A percentile compares a stretch with the other conserved stretches of the same genome.
phyloP scores from a whole-genome alignment of 2,888 invertebrate genomes.

The Drosophila dives region DNA sequence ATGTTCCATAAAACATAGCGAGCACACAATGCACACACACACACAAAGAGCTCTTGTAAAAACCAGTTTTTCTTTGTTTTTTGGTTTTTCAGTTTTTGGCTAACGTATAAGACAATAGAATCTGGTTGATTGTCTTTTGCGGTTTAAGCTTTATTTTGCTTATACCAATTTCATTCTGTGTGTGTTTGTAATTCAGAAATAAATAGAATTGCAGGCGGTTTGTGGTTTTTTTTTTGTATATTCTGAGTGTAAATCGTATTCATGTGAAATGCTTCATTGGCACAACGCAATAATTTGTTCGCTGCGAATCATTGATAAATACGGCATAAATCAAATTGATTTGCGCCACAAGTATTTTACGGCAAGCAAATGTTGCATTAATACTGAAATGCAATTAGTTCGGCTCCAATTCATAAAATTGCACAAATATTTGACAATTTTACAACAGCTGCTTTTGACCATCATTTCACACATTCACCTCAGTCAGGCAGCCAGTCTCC shows the following conservation, averaged over 20 bases:
- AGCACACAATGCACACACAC: constrained; percentile 29
- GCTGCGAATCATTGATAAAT: constrained; percentile 61
- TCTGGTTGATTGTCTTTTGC: constrained; percentile 51
- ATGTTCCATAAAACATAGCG: constrained; percentile 45
- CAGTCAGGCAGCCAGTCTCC: neutral
- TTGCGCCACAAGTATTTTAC: constrained; percentile 34
- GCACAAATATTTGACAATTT: constrained; percentile 55
- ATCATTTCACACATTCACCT: constrained; percentile 6
- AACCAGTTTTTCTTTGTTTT: constrained; percentile 64
- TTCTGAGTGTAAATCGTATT: constrained; percentile 47
- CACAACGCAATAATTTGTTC: constrained; percentile 21
- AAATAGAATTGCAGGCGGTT: constrained; percentile 38
- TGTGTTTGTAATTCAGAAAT: constrained; percentile 5
- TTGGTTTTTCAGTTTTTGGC: constrained; percentile 7
- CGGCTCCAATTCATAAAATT: constrained; percentile 74
- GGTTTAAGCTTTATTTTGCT: constrained; percentile 15
- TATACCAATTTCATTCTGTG: constrained; percentile 9
- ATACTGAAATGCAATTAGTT: constrained; percentile 77
- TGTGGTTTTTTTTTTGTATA: constrained; percentile 4
- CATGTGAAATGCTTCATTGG: constrained; percentile 55
- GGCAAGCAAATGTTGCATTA: constrained; percentile 59
- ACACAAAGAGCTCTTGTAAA: constrained; percentile 24
- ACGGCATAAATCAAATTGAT: constrained; percentile 67
- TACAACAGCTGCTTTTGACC: constrained; percentile 61
- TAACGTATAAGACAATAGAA: constrained; percentile 63